phyloP scores from a whole-genome alignment of 2,113 vertebrate genomes.

The Myrmecobius fasciatus region DNA sequence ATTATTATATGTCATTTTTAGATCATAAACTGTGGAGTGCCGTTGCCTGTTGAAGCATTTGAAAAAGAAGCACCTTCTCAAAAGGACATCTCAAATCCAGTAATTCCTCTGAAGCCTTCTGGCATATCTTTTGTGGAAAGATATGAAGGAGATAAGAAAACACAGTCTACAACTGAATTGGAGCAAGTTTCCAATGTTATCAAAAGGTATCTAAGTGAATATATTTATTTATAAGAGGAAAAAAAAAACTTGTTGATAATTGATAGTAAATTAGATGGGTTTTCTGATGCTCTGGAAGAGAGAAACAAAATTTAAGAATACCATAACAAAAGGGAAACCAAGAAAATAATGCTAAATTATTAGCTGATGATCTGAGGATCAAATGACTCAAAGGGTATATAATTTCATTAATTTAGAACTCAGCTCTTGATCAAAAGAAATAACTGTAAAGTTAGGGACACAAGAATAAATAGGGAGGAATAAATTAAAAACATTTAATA shows the following conservation, averaged over 20 bases:
- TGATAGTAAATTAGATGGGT: neutral
- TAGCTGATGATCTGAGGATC: neutral
- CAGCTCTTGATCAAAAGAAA: too few species aligned
- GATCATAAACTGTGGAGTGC: constrained; percentile 64
- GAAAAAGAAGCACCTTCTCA: constrained; percentile 56
- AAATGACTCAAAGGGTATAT: neutral
- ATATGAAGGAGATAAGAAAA: constrained; percentile 44
- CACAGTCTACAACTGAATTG: constrained; percentile 27
- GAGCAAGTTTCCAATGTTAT: constrained; percentile 58
- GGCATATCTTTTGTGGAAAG: constrained; percentile 30
- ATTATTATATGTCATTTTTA: constrained; percentile 67
- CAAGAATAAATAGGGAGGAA: neutral
- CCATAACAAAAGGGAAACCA: neutral
- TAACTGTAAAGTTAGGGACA: neutral
- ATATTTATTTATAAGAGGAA: constrained; percentile 51
- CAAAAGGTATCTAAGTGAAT: constrained; percentile 72
- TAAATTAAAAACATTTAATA: neutral
- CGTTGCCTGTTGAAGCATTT: neutral
- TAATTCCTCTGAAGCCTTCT: constrained; percentile 47
- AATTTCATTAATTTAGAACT: neutral
- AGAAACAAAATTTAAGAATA: neutral
- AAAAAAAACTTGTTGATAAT: constrained; percentile 20
- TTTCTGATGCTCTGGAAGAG: constrained; percentile 11
- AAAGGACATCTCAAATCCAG: neutral
- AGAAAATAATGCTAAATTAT: neutral